Evolutionary conservation across 2,888 invertebrate species (phyloP).

Genomic region (Callosobruchus maculatus): DNA sequence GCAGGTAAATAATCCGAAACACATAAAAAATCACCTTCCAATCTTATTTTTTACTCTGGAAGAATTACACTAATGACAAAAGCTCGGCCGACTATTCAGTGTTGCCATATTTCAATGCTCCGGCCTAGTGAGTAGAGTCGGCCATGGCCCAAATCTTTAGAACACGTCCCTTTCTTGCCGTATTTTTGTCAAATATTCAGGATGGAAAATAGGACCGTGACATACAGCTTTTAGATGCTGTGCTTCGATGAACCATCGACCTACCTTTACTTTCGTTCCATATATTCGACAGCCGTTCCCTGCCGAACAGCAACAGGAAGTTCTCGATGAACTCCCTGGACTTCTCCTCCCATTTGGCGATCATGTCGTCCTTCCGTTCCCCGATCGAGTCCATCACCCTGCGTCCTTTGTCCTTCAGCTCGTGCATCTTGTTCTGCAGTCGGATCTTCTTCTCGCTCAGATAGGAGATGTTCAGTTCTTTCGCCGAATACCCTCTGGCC

Average conservation of each 20-base stretch:
- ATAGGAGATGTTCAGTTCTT: constrained; percentile 97
- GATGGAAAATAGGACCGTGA: too few species aligned
- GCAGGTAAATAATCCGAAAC: too few species aligned
- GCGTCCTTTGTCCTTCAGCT: constrained; percentile 89
- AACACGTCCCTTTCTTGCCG: too few species aligned
- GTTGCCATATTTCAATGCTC: too few species aligned
- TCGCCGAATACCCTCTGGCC: constrained; percentile 95
- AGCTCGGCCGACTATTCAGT: too few species aligned
- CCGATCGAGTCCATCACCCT: constrained; percentile 79
- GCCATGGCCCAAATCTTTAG: too few species aligned
- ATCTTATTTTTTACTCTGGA: too few species aligned
- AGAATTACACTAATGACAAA: too few species aligned
- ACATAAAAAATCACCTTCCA: too few species aligned
- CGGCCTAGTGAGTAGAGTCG: too few species aligned
- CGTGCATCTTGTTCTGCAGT: constrained; percentile 95
- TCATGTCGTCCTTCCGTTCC: constrained; percentile 83
- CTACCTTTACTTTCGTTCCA: constrained; percentile 87
- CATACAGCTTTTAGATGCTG: too few species aligned
- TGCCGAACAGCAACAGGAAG: constrained; percentile 90
- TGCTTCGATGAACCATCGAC: constrained; percentile 4
- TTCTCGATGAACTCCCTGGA: constrained; percentile 95
- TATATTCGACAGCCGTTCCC: constrained; percentile 79
- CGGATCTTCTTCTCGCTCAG: constrained; percentile 96
- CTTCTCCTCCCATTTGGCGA: constrained; percentile 97
- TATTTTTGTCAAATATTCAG: too few species aligned